These are phyloP conservation scores for Chironomus riparius DNA, from an alignment of 2,888 invertebrate genomes.

Conservation along the genomic window DNA sequence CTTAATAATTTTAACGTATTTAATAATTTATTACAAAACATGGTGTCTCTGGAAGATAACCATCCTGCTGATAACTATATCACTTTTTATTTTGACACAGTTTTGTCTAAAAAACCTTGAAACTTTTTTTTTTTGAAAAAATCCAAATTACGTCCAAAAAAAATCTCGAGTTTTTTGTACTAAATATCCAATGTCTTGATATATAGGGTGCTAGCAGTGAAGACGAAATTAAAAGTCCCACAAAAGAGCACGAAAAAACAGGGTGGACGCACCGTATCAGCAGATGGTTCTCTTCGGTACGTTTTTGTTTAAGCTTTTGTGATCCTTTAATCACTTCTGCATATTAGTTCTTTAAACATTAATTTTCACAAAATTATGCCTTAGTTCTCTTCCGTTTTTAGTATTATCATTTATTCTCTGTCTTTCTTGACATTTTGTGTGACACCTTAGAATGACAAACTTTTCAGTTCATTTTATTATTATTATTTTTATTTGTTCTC, in stretches of 20 bases:
- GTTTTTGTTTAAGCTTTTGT: constrained; percentile 39
- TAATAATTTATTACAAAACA: neutral
- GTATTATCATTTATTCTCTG: neutral
- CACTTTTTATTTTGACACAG: neutral
- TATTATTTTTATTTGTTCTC: constrained; percentile 13
- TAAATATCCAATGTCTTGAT: neutral
- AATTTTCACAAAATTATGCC: neutral
- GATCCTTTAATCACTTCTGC: neutral
- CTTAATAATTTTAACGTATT: neutral
- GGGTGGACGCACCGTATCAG: constrained; percentile 64
- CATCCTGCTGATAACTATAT: constrained; percentile 19
- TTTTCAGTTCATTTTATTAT: constrained; percentile 2
- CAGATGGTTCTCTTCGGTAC: constrained; percentile 63
- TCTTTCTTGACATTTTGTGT: neutral
- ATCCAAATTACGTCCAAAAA: neutral
- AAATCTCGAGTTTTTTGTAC: neutral
- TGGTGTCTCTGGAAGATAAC: constrained; percentile 17
- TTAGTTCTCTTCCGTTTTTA: neutral
- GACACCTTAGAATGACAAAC: neutral
- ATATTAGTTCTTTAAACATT: neutral
- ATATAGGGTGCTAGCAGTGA: constrained; percentile 27
- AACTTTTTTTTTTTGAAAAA: neutral
- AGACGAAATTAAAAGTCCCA: constrained; percentile 32
- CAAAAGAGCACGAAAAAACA: constrained; percentile 38
- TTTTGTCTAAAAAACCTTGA: neutral